These are phyloP conservation scores for Heteronetta atricapilla DNA, from an alignment of 2,113 vertebrate species.

Conservation along the genomic window DNA sequence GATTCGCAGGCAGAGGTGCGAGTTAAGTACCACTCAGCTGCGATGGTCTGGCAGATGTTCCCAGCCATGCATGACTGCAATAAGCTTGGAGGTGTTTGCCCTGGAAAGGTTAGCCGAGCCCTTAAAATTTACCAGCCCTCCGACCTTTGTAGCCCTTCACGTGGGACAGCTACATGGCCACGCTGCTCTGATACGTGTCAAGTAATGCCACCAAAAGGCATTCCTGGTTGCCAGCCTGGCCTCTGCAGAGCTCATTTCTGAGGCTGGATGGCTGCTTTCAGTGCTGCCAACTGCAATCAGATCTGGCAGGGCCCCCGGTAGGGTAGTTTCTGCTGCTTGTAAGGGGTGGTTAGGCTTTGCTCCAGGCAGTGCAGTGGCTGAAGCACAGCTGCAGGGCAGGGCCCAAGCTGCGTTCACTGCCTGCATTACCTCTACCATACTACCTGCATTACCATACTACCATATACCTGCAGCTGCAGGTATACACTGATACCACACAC, in stretches of 20 bases:
- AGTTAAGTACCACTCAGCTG: fast-evolving
- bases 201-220: neutral
- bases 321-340: neutral
- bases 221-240: neutral
- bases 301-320: neutral
- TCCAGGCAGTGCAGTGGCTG: neutral
- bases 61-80: neutral
- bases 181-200: fast-evolving
- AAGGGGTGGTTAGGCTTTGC: neutral
- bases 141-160: neutral
- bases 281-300: fast-evolving
- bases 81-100: neutral
- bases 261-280: neutral
- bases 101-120: neutral
- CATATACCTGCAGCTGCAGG: neutral
- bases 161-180: neutral
- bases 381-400: neutral
- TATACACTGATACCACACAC: fast-evolving
- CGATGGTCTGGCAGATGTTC: neutral
- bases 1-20: neutral
- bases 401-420: fast-evolving
- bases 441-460: too few relatives aligned
- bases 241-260: neutral
- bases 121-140: neutral
- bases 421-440: neutral